Base-by-base conservation (phyloP, 2,888 invertebrate species). In the Deilephila elpenor region DNA sequence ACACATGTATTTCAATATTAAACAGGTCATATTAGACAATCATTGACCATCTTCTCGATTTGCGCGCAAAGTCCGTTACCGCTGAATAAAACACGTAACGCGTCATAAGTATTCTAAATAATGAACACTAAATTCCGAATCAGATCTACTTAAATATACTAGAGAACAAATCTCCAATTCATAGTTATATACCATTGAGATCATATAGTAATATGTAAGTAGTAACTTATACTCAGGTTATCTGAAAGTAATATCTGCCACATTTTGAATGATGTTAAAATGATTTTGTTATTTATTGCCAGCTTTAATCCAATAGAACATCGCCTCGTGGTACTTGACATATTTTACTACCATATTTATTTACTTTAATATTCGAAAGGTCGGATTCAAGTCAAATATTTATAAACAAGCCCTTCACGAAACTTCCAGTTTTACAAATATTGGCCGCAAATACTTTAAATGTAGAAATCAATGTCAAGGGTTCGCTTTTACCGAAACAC, bases 401-500 rank as follows among this genome's bases (percentile, higher is more conserved):
- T 67, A 51, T 44, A 67, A 64, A 72, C 62, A 74, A 25, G 72
- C 73, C 74, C 76, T 67, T 34, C 11, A n/a, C 20, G 0, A 25
- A 56, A 56, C 19, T 56, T 56, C 56, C 7, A 56, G 56, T 56
- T n/a, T 25, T 6, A 20, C 25, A 67, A 76, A 82, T 79, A 78
- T 80, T 34, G n/a, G 56, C 1, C 44, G 19, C 32, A 61, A 61
- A 61, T 20, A 37, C 67, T 44, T 20, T 51, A 11, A 11, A 67
- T 11, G 44, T 20, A 19, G 25, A 51, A 67, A 51, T 67, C 67
- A 51, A 67, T 67, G 51, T 25, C 25, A 51, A 64, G 44, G 11
- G 44, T 44, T 44, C 44, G 56, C 90, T 90, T 91, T 91, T 89
- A 83, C 88, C 81, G 73, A 81, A 84, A 81, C 80, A 44, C 44